Percentiles rank a stretch among this genome's conserved stretches.
These are phyloP conservation scores for Boulengeromyrus knoepffleri DNA, from an alignment of 2,113 vertebrate genomes.

Conservation along the genomic window DNA sequence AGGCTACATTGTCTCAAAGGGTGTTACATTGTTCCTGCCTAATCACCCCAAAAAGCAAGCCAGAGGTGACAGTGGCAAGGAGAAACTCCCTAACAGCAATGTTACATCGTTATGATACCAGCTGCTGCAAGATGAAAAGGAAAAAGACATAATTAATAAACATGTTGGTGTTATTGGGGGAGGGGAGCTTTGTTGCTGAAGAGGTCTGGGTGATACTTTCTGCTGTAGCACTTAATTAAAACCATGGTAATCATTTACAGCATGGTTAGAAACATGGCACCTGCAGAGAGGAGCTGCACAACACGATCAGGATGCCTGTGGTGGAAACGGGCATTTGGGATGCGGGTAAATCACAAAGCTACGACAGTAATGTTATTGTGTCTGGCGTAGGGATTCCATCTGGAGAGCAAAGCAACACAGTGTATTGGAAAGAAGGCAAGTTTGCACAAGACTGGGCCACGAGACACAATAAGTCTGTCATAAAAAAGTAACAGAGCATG, in stretches of 20 bases:
- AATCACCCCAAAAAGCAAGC: neutral
- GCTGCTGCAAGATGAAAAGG: neutral
- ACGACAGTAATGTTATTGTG: neutral
- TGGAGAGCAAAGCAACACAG: neutral
- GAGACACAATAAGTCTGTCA: neutral
- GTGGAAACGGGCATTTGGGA: neutral
- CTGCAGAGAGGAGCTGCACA: neutral
- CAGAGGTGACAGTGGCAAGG: neutral
- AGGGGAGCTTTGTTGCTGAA: neutral
- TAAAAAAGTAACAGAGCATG: neutral
- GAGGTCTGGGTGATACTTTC: neutral
- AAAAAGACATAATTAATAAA: neutral
- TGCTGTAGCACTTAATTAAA: conserved; percentile 6
- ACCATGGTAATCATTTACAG: neutral
- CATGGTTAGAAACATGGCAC: conserved; percentile 1
- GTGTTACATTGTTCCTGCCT: too few species aligned
- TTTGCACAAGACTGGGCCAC: neutral
- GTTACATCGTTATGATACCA: neutral
- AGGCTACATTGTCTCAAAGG: neutral
- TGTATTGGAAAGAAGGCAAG: too few species aligned
- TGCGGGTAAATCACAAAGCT: neutral
- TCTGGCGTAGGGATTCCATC: neutral
- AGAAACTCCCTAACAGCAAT: neutral
- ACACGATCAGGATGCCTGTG: neutral
- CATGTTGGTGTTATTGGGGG: neutral